Base-by-base conservation (phyloP, 2,113 vertebrate genomes). In the Phocoena phocoena region DNA sequence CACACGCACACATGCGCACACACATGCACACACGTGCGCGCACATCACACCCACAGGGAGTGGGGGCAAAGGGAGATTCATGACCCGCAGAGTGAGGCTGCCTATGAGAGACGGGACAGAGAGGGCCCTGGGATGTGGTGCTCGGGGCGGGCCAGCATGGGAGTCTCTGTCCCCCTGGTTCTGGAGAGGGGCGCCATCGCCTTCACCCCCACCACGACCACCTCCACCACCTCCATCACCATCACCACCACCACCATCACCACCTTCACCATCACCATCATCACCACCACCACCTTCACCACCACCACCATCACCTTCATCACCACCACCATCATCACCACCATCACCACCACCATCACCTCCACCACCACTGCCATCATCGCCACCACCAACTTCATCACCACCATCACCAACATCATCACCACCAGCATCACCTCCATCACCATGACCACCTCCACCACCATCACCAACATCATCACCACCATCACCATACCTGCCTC, bases 181-280 rank as follows among this genome's bases (percentile, higher is more conserved):
- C 14, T 53, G 50, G 50, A 53, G 50, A 53, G 50, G 50, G 50
- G 14, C 14, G 1, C 14, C 50, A 53, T 53, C 6, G 7, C 44
- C 28, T 17, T 28, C 31, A 18, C 3, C 14, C 7, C 0, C 6
- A 17, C 14, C 28, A 17, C 13, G 3, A 28, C 25, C 25, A 28
- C 1, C 71, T 44, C 7, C 44, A 74, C 3, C 71, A 38, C 10
- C 44, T 10, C 44, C 3, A n/a, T 1, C 65, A 67, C 1, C 65
- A 18, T 0, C 31, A n/a, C 1, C 31, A 47, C 0, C 44, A 47
- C 2, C 44, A 67, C 0, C 6, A 65, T 0, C 63, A 65, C 0
- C 15, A 31, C 1, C 63, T 31, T 5, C 12, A 14, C 0, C 63
- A 33, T 5, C 6, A 15, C 13, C 6, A 7, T 1, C 63, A 33